Evolutionary conservation across 2,797 vertebrate species (phyloP), one percentile per base, ranked within the genome.

Genomic region (Eospalax fontanierii): DNA sequence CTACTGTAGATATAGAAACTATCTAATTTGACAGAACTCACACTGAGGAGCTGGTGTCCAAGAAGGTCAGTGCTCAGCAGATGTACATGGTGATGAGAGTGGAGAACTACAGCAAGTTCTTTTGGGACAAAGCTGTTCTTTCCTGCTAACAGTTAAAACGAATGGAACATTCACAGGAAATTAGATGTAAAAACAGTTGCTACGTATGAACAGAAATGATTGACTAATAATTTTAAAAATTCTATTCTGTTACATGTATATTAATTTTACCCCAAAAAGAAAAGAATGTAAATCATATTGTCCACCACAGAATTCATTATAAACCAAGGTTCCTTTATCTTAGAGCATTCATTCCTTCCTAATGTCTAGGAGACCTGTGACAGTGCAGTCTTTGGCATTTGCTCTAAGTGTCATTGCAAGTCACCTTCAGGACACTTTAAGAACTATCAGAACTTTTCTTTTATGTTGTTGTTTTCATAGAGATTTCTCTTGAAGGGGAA

Each of bases 401-500:
- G 50, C n/a, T 84, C 2, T 87, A 54, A 88, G 28, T 92, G 10
- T 43, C 35, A 40, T 97, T 96, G 54, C 4, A 91, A 33, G 18
- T 96, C 88, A 88, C 81, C 68, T 79, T 90, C 54, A 83, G 79
- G 33, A 76, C 75, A 73, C 80, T 88, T 96, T 93, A 71, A 97
- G 75, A 90, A 57, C 40, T 46, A 92, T 4, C 87, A 74, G 88
- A 0, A 71, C 71, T 90, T 93, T 95, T 88, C 90, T 0, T 79
- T 57, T n/a, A 87, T 97, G 84, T 59, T 80, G 50, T 96, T 96
- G 88, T 90, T 96, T 91, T 93, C 95, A 90, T 93, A 97, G 98
- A 98, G 54, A 83, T 95, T 96, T 71, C 87, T 96, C 59, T 84
- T 96, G 96, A 98, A 95, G 96, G 18, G 50, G 94, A 89, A 68